These are phyloP conservation scores for Irena cyanogastra DNA, from an alignment of 2,113 vertebrate genomes.

Conservation along the genomic window DNA sequence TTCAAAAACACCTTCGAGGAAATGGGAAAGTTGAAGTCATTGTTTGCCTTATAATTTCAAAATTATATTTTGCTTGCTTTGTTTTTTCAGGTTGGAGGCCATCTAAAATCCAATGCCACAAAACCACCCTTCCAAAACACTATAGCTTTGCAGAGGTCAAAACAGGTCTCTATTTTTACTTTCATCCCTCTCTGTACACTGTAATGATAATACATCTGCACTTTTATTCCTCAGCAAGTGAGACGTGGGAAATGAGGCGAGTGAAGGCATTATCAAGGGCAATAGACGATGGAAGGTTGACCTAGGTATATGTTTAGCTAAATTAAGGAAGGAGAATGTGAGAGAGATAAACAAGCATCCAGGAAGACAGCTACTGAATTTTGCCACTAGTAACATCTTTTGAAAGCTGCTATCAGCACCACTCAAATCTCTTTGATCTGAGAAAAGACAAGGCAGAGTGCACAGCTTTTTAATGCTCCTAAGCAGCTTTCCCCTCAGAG, in stretches of 20 bases:
- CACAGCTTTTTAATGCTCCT: not conserved
- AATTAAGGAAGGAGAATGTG: not conserved
- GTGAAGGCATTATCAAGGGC: not conserved
- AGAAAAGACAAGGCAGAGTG: not conserved
- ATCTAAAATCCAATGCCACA: not conserved
- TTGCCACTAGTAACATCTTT: not conserved
- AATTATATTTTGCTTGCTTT: not conserved
- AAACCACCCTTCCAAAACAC: not conserved
- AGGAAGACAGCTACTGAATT: not conserved
- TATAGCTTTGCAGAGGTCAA: not conserved
- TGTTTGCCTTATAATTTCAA: not conserved
- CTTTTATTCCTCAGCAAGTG: not conserved
- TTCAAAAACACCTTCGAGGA: not conserved
- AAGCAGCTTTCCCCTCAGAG: not conserved
- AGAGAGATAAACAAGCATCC: not conserved
- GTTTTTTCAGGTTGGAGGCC: not conserved
- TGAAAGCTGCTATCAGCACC: not conserved
- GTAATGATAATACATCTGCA: not conserved
- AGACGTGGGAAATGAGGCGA: not conserved
- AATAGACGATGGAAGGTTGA: not conserved
- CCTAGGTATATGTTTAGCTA: not conserved
- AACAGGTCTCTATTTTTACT: not conserved
- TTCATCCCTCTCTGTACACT: not conserved
- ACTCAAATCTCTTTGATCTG: slow-evolving; percentile 20
- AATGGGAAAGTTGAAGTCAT: not conserved